A percentile compares a stretch with the other conserved stretches of the same genome.
Conservation (phyloP, 2,113 vertebrate species). For the Petaurus breviceps region DNA sequence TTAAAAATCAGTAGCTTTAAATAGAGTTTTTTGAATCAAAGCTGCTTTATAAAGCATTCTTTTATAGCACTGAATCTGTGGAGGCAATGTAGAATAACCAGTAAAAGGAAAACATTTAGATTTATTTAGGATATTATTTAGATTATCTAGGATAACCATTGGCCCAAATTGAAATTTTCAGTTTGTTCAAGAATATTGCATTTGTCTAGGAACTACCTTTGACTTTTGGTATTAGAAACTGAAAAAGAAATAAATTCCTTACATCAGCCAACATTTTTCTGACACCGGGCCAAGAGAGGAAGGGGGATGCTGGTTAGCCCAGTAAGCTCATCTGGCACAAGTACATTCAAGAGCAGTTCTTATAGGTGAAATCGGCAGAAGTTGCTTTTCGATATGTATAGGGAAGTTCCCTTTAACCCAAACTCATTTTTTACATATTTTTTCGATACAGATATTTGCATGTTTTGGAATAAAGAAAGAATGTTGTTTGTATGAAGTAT, state of each 20-base stretch:
- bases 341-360: slow-evolving; percentile 30
- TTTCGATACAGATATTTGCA: neutral
- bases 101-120: neutral
- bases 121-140: neutral
- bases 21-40: neutral
- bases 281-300: neutral
- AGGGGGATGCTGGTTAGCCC: slow-evolving; percentile 26
- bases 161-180: slow-evolving; percentile 23
- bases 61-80: slow-evolving; percentile 18
- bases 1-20: neutral
- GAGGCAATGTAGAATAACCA: neutral
- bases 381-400: neutral
- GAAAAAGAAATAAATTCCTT: neutral
- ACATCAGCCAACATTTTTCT: slow-evolving; percentile 27
- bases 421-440: neutral
- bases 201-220: slow-evolving; percentile 40
- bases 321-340: slow-evolving; percentile 18
- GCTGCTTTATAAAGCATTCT: slow-evolving; percentile 6
- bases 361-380: neutral
- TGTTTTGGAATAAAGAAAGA: neutral
- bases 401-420: neutral
- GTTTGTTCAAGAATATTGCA: slow-evolving; percentile 24
- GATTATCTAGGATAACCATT: neutral
- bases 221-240: slow-evolving; percentile 13
- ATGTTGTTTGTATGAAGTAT: neutral